These are phyloP conservation scores for Atta cephalotes DNA, from an alignment of 1,140 invertebrate genomes.

Conservation along the genomic window DNA sequence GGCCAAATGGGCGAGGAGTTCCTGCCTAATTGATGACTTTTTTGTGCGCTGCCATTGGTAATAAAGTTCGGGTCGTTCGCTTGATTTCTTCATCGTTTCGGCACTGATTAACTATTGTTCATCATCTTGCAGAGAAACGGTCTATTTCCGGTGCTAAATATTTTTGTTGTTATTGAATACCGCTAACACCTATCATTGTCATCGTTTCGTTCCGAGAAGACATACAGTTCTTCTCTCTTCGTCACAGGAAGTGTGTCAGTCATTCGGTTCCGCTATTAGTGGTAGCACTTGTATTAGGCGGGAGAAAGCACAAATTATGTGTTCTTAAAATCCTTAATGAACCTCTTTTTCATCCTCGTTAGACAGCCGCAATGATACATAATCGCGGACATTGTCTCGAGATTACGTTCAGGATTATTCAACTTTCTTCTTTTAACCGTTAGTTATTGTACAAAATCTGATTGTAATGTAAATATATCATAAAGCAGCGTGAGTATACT, in stretches of 20 bases:
- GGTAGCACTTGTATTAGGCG: conserved; percentile 33
- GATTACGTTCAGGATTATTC: conserved; percentile 25
- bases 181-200: neutral
- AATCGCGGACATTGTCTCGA: conserved; percentile 17
- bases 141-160: conserved; percentile 75
- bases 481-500: neutral
- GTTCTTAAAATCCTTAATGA: conserved; percentile 62
- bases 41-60: conserved; percentile 56
- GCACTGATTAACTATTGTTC: conserved; percentile 75
- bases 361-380: neutral
- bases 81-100: conserved; percentile 66
- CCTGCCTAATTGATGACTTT: conserved; percentile 61
- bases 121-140: conserved; percentile 63
- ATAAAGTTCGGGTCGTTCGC: conserved; percentile 27
- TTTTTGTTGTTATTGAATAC: conserved; percentile 36
- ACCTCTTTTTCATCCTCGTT: conserved; percentile 38
- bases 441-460: neutral
- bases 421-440: conserved; percentile 12
- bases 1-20: neutral
- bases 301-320: conserved; percentile 70
- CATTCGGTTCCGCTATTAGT: conserved; percentile 55
- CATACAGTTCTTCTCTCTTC: conserved; percentile 3
- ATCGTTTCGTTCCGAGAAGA: conserved; percentile 41
- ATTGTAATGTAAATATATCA: neutral
- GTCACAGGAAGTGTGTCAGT: conserved; percentile 66